Conservation (phyloP, 64 coral and sea anemone genomes). For the Anthopleura sola region DNA sequence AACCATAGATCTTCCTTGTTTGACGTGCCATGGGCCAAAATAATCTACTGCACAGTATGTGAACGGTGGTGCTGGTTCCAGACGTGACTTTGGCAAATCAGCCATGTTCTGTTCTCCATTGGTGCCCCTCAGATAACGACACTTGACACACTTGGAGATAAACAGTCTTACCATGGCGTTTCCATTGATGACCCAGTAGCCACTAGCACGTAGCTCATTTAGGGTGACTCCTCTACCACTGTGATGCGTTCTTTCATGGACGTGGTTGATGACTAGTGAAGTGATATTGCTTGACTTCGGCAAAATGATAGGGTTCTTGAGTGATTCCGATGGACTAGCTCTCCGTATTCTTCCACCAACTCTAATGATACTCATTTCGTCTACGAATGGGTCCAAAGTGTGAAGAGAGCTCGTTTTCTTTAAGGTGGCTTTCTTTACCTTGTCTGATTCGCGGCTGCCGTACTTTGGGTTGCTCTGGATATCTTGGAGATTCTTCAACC, state of each 20-base stretch:
- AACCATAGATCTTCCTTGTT: slow-evolving; percentile 21
- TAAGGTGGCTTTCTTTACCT: slow-evolving; percentile 39
- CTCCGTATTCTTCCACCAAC: too few relatives aligned
- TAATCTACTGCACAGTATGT: slow-evolving; percentile 42
- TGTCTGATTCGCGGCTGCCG: slow-evolving; percentile 10
- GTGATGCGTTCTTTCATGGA: too few relatives aligned
- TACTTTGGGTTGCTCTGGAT: slow-evolving; percentile 18
- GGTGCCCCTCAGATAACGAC: slow-evolving; percentile 25
- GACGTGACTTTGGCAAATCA: slow-evolving; percentile 38
- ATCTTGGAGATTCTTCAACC: slow-evolving; percentile 23
- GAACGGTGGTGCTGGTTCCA: slow-evolving; percentile 39
- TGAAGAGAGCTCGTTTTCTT: slow-evolving; percentile 21
- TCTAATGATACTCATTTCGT: too few relatives aligned
- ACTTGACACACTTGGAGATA: slow-evolving; percentile 37
- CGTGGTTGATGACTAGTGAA: too few relatives aligned
- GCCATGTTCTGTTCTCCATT: slow-evolving; percentile 51
- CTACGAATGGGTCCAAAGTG: slow-evolving; percentile 27
- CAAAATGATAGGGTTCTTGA: too few relatives aligned
- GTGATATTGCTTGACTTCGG: too few relatives aligned
- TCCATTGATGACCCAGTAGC: not conserved
- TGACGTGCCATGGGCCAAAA: slow-evolving; percentile 9
- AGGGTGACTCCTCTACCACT: too few relatives aligned
- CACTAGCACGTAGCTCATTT: too few relatives aligned
- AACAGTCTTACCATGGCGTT: not conserved
- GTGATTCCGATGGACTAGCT: too few relatives aligned